These are phyloP conservation scores for Callopanchax toddi DNA, from an alignment of 2,113 vertebrate species.

Conservation along the genomic window DNA sequence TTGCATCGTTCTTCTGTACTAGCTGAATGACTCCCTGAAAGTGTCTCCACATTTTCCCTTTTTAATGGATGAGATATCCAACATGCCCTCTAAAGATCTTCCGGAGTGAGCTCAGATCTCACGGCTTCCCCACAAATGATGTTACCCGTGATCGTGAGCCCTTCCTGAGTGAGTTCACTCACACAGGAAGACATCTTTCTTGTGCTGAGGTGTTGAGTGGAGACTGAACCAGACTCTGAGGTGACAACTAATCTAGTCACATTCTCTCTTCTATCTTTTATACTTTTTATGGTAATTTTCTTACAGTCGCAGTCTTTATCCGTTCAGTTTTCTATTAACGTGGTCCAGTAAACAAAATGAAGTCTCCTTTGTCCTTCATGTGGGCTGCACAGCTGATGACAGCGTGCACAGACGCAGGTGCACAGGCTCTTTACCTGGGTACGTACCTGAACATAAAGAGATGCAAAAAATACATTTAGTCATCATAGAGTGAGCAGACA, in stretches of 20 bases:
- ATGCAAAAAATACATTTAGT: background rate
- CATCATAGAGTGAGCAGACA: background rate
- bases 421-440: constrained; percentile 3
- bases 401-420: constrained; percentile 11
- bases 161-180: constrained; percentile 6
- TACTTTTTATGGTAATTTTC: constrained; percentile 18
- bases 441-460: constrained; percentile 40
- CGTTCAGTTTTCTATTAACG: constrained; percentile 18
- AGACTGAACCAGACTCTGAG: constrained; percentile 4
- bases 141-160: background rate
- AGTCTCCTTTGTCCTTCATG: background rate
- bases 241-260: constrained; percentile 13
- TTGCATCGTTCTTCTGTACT: constrained; percentile 37
- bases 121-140: constrained; percentile 9
- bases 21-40: constrained; percentile 38
- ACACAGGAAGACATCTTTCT: constrained; percentile 17
- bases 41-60: constrained; percentile 20
- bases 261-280: constrained; percentile 5
- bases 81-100: constrained; percentile 34
- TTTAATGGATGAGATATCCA: constrained; percentile 29
- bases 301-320: constrained; percentile 26
- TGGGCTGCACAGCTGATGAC: constrained; percentile 44
- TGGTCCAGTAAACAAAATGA: constrained; percentile 13
- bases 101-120: constrained; percentile 4
- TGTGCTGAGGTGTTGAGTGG: constrained; percentile 29